Evolutionary conservation across 1,140 invertebrate genomes (phyloP), one percentile per base, ranked within the genome.

Genomic region (Drosophila sp.): DNA sequence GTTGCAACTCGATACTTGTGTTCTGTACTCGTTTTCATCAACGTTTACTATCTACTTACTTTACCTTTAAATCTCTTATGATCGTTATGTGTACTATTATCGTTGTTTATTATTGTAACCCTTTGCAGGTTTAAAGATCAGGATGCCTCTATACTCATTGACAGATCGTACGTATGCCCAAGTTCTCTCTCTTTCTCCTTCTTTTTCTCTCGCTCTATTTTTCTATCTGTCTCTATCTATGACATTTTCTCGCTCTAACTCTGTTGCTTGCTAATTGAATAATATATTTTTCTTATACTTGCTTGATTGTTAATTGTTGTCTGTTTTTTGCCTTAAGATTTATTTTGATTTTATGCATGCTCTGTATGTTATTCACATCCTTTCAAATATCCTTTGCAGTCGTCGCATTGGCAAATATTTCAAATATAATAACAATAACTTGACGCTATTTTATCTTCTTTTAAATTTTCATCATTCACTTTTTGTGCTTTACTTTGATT

Each of bases 121-220:
- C 95, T 96, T 86, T 86, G 74, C 96, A 97, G 96, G 95, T 96
- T 96, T 95, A 96, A 96, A 95, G 96, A 97, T 93, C 94, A 95
- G 92, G 96, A 97, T 94, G 95, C 91, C 78, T 90, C 95, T 86
- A 94, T 94, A 92, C 95, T 95, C 92, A 93, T 96, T 94, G 96
- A 97, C 93, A 94, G 96, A 96, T 95, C 96, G 95, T 96, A 96
- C 95, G 96, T 96, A 96, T 91, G 81, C 78, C 67, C 78, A 78
- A 74, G 51, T 73, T 71, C 66, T 72, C 38, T 78, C 61, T 58
- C 18, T 48, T 9, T 48, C n/a, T 46, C 41, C 40, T 4, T 45
- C 54, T 59, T 4, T 48, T 72, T 57, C 58, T 45, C 25, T 57
- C 66, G 56, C 64, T 69, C 18, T 40, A 25, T 51, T 14, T 51